Evolutionary conservation across 2,113 vertebrate species (phyloP).

Genomic region (Cairina moschata): DNA sequence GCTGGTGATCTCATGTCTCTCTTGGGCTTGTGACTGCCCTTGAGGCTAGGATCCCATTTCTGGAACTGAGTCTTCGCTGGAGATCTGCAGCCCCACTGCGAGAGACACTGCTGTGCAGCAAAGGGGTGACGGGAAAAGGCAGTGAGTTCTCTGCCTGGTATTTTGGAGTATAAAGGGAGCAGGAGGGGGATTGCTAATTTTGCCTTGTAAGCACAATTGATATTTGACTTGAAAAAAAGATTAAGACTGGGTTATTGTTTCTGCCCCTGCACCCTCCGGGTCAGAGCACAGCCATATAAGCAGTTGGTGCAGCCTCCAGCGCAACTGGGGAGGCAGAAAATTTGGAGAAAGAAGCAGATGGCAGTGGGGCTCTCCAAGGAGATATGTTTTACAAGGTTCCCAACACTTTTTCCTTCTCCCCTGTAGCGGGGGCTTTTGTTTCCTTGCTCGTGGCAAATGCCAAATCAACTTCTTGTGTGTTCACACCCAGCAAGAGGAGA

Average conservation of each 20-base stretch:
- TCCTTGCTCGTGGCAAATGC: neutral
- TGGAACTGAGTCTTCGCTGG: neutral
- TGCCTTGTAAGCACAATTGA: slow-evolving; percentile 49
- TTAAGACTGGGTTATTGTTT: neutral
- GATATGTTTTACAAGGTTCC: neutral
- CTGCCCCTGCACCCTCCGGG: neutral
- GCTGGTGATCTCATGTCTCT: neutral
- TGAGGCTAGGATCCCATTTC: neutral
- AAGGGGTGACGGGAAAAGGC: neutral
- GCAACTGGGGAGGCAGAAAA: neutral
- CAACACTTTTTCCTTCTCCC: neutral
- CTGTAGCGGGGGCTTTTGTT: neutral
- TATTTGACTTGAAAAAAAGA: neutral
- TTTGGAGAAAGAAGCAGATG: neutral
- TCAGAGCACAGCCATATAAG: slow-evolving; percentile 41
- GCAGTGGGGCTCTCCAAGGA: neutral
- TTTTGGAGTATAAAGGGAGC: neutral
- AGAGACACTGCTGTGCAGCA: neutral
- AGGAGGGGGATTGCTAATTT: neutral
- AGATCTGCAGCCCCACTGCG: neutral
- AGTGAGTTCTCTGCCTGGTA: neutral
- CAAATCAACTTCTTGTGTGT: neutral
- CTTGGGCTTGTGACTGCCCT: neutral
- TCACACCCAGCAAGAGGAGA: neutral
- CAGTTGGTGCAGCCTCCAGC: neutral